A percentile compares a stretch with the other conserved stretches of the same genome.
Conservation (phyloP, 2,797 vertebrate genomes). For the Fundulus diaphanus region DNA sequence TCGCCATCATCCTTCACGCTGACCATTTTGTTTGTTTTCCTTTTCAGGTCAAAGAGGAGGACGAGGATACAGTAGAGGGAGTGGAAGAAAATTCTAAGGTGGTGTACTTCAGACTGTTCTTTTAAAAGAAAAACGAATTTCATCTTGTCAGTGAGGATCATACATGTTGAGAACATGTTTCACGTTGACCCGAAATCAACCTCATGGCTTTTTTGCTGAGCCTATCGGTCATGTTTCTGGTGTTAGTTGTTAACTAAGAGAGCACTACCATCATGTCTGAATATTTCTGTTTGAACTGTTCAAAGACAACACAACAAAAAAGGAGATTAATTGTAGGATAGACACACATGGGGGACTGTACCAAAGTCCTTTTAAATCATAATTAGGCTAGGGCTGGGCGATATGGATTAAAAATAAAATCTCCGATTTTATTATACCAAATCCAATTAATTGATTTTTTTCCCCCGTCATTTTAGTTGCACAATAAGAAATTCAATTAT, state of each 20-base stretch:
- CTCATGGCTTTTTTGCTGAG: constrained; percentile 6
- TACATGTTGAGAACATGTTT: constrained; percentile 8
- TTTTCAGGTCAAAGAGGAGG: constrained; percentile 74
- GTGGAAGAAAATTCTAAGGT: constrained; percentile 60
- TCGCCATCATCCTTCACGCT: not conserved
- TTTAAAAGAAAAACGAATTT: constrained; percentile 7
- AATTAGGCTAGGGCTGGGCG: too few relatives aligned
- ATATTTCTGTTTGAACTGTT: not conserved
- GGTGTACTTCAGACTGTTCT: constrained; percentile 19
- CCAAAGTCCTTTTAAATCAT: not conserved
- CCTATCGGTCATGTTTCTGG: constrained; percentile 7
- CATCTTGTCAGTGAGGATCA: constrained; percentile 13
- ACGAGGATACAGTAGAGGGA: constrained; percentile 55
- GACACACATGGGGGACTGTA: not conserved
- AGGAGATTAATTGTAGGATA: not conserved
- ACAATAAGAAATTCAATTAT: too few relatives aligned
- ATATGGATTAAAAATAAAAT: too few relatives aligned
- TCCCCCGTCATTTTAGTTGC: too few relatives aligned
- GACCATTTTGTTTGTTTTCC: constrained; percentile 3
- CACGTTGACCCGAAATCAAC: not conserved
- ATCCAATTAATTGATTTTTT: too few relatives aligned
- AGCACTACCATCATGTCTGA: not conserved
- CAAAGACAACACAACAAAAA: not conserved
- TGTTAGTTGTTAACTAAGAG: constrained; percentile 27
- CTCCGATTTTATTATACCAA: too few relatives aligned